A percentile compares a stretch with the other conserved stretches of the same genome.
phyloP scores from a whole-genome alignment of 2,113 vertebrate species.

The Hemibagrus wyckioides region DNA sequence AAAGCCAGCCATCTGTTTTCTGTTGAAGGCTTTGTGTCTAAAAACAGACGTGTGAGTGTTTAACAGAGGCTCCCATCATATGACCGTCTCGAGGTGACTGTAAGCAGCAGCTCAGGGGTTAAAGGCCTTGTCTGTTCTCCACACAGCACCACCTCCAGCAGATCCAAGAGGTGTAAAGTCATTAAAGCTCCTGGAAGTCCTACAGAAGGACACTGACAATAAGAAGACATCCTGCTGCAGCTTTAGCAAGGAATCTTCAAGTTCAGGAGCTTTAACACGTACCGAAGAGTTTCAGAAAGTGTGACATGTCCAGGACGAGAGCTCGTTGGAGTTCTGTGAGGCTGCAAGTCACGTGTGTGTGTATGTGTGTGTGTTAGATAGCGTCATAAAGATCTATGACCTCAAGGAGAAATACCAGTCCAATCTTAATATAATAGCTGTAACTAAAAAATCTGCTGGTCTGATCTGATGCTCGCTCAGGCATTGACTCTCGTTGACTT shows the following conservation, averaged over 20 bases:
- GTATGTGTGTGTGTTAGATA: background rate
- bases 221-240: background rate
- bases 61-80: background rate
- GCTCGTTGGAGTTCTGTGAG: background rate
- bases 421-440: background rate
- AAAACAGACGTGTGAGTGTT: slow-evolving; percentile 20
- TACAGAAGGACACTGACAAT: background rate
- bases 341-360: background rate
- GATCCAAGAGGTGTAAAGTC: background rate
- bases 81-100: slow-evolving; percentile 40
- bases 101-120: background rate
- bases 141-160: background rate
- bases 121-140: background rate
- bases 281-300: background rate
- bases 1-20: slow-evolving; percentile 19
- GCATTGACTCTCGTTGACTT: slow-evolving; percentile 36
- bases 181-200: background rate
- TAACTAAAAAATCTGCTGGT: too few relatives aligned
- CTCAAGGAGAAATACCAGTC: background rate
- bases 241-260: background rate
- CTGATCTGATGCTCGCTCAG: background rate
- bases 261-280: background rate
- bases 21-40: slow-evolving; percentile 6
- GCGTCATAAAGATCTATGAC: background rate
- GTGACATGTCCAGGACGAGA: background rate